Evolutionary conservation across 2,797 vertebrate species (phyloP).

Genomic region (Hippoglossus hippoglossus): DNA sequence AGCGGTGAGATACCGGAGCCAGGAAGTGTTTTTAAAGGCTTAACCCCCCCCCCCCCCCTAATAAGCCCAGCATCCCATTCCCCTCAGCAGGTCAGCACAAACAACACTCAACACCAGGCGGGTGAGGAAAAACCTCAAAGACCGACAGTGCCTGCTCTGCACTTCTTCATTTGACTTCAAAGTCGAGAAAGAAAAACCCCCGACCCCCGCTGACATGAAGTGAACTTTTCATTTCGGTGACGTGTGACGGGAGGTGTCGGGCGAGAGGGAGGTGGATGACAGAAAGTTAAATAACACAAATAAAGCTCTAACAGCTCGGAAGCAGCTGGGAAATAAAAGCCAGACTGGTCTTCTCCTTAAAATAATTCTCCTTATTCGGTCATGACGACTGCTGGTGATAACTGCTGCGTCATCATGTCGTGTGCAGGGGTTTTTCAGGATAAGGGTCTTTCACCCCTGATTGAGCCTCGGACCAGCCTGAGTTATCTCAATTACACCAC

Average conservation of each 20-base stretch:
- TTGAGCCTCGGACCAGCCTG: background rate
- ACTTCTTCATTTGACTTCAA: conserved; percentile 63
- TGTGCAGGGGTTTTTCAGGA: background rate
- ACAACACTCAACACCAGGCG: conserved; percentile 20
- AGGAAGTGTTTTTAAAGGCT: conserved; percentile 27
- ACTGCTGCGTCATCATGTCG: too few species aligned
- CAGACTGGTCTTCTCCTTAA: too few species aligned
- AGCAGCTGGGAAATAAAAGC: background rate
- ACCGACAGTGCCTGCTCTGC: background rate
- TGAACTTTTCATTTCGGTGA: conserved; percentile 31
- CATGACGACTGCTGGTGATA: too few species aligned
- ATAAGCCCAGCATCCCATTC: conserved; percentile 16
- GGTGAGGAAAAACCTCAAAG: conserved; percentile 48
- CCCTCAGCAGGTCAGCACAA: conserved; percentile 27
- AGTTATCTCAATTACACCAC: background rate
- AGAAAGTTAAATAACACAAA: conserved; percentile 16
- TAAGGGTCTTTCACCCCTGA: background rate
- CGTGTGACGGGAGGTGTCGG: conserved; percentile 9
- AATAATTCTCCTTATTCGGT: too few species aligned
- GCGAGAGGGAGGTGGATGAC: background rate
- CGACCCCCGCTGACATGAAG: conserved; percentile 5
- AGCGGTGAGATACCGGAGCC: background rate
- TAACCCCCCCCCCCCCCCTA: too few species aligned
- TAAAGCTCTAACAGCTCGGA: conserved; percentile 11
- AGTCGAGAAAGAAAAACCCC: conserved; percentile 14